phyloP scores from a whole-genome alignment of 2,113 vertebrate genomes.

The Hucho hucho region DNA sequence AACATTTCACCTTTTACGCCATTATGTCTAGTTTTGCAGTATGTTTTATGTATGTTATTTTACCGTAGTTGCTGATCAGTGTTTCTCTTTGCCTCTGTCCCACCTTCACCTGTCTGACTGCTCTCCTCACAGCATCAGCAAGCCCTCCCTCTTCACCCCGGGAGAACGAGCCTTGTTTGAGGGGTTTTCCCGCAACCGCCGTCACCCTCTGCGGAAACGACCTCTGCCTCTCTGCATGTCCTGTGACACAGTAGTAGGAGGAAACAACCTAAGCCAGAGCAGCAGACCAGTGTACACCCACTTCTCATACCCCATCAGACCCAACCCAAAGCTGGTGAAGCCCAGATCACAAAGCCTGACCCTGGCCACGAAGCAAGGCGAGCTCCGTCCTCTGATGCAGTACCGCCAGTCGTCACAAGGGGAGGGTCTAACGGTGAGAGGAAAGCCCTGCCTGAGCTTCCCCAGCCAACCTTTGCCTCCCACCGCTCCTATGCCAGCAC shows the following conservation, averaged over 20 bases:
- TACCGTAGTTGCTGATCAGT: neutral
- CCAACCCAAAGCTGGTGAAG: slow-evolving; percentile 40
- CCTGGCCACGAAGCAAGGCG: neutral
- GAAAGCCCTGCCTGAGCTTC: slow-evolving; percentile 54
- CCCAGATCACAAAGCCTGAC: slow-evolving; percentile 17
- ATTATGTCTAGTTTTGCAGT: too few relatives aligned
- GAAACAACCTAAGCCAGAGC: slow-evolving; percentile 7
- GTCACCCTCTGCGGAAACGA: slow-evolving; percentile 31
- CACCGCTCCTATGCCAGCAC: slow-evolving; percentile 9
- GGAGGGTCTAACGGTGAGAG: slow-evolving; percentile 60
- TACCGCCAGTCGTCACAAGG: neutral
- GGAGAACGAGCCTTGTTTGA: slow-evolving; percentile 32
- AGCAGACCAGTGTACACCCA: slow-evolving; percentile 57
- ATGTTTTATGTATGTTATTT: too few relatives aligned
- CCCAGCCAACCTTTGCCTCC: slow-evolving; percentile 14
- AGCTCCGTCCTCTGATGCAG: slow-evolving; percentile 24
- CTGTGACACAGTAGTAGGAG: neutral
- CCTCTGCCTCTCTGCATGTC: slow-evolving; percentile 21
- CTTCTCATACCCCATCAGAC: slow-evolving; percentile 65
- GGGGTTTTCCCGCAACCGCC: slow-evolving; percentile 28
- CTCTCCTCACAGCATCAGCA: slow-evolving; percentile 56
- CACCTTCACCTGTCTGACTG: neutral
- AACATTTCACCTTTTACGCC: neutral
- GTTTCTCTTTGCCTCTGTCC: neutral
- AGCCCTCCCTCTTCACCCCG: slow-evolving; percentile 52